phyloP scores from a whole-genome alignment of 1,140 invertebrate species.

The Monomorium pharaonis region DNA sequence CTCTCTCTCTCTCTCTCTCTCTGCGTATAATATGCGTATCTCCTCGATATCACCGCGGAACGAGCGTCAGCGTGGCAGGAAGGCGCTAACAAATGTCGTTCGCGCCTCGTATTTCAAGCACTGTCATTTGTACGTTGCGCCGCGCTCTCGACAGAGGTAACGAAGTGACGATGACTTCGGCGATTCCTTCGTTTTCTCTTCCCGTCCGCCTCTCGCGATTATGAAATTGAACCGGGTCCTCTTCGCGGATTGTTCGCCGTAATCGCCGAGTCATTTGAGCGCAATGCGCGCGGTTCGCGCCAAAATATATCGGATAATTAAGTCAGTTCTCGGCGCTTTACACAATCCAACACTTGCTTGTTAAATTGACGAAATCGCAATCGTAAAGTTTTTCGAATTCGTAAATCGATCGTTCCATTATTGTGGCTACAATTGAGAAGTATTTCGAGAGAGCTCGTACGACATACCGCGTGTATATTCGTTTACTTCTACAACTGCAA shows the following conservation, averaged over 20 bases:
- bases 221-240: constrained; percentile 54
- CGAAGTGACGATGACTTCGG: constrained; percentile 59
- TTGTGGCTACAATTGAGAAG: background rate
- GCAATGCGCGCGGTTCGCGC: background rate
- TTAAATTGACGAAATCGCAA: background rate
- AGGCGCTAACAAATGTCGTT: constrained; percentile 65
- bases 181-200: constrained; percentile 44
- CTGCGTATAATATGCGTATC: constrained; percentile 23
- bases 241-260: constrained; percentile 15
- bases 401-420: background rate
- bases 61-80: constrained; percentile 40
- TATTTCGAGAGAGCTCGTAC: background rate
- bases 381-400: background rate
- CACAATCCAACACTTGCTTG: background rate
- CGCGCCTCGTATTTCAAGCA: constrained; percentile 63
- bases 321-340: background rate
- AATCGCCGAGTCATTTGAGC: constrained; percentile 37
- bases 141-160: constrained; percentile 47
- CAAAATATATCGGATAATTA: constrained; percentile 13
- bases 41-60: constrained; percentile 49
- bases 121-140: constrained; percentile 46
- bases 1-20: constrained; percentile 14
- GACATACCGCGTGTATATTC: background rate
- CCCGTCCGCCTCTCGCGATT: constrained; percentile 32
- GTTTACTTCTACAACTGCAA: background rate